Base-by-base conservation (phyloP, 2,113 vertebrate genomes). In the Motacilla alba region DNA sequence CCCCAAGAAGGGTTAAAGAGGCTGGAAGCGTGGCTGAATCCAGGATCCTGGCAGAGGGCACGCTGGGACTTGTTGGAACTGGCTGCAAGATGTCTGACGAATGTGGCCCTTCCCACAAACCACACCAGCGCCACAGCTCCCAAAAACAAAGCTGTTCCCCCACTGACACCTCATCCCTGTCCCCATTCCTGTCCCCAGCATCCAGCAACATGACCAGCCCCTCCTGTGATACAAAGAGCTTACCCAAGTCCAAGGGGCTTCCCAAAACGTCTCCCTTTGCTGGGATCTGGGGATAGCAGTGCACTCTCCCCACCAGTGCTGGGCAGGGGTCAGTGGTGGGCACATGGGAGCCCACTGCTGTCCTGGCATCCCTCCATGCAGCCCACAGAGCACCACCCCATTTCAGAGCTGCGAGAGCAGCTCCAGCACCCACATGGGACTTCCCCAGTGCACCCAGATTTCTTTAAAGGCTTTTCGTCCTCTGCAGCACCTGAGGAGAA, bases 71-170 rank as follows among this genome's bases (percentile, higher is more conserved):
- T 76, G 96, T 19, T 12, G 10, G 83, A 82, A 72, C 87, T 87
- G 94, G 91, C 87, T 95, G 85, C 93, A 95, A 95, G 91, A 93
- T 78, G 93, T 89, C 78, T 86, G 84, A 92, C 22, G 11, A 8
- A 44, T 19, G 55, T 60, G 50, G 89, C 82, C 84, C 87, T 88
- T 90, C 88, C 97, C 93, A 82, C 89, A 90, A 91, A 92, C 96
- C 93, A 59, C 92, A 78, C 12, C 82, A 72, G 84, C n/a, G 0
- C 56, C 14, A 2, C 1, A 16, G 55, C 82, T 95, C 82, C 91
- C 89, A 66, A 69, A 87, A 55, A 2, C 55, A 26, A 52, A 82
- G 64, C 84, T 28, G 37, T 14, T 46, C 6, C 37, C 3, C 10
- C 60, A 35, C 3, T 0, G 1, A 60, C 62, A 24, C 73, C 64